phyloP scores from a whole-genome alignment of 2,113 vertebrate species.

The Piaya cayana region DNA sequence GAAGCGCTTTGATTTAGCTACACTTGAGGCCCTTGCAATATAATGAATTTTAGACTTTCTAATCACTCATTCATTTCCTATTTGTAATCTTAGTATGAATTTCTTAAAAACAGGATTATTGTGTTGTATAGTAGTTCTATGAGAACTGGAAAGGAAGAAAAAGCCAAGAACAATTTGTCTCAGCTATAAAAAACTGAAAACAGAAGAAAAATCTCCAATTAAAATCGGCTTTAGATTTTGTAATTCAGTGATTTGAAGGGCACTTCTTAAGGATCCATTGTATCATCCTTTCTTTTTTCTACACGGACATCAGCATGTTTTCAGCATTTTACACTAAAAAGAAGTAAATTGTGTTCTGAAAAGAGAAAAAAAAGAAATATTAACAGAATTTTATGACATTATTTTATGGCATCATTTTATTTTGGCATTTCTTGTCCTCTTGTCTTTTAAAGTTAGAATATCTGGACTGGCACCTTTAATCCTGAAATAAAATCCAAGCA shows the following conservation, averaged over 20 bases:
- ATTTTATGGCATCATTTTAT: background rate
- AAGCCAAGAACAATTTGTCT: background rate
- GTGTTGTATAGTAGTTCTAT: background rate
- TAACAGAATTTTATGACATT: background rate
- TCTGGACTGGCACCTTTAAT: background rate
- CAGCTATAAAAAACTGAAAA: background rate
- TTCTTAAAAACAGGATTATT: background rate
- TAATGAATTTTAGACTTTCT: background rate
- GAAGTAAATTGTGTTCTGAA: background rate
- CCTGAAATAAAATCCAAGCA: background rate
- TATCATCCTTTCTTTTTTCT: background rate
- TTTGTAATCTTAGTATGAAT: background rate
- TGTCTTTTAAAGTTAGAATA: background rate
- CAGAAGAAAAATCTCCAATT: background rate
- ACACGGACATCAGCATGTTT: background rate
- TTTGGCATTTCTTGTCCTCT: background rate
- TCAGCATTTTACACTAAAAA: background rate
- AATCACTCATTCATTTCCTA: background rate
- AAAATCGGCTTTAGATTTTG: background rate
- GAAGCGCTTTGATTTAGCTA: background rate
- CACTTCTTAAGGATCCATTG: background rate
- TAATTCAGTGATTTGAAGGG: background rate
- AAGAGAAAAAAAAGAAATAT: background rate
- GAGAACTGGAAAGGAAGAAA: background rate
- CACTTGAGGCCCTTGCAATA: background rate